Evolutionary conservation across 1,140 invertebrate species (phyloP).

Genomic region (Hyles euphorbiae): DNA sequence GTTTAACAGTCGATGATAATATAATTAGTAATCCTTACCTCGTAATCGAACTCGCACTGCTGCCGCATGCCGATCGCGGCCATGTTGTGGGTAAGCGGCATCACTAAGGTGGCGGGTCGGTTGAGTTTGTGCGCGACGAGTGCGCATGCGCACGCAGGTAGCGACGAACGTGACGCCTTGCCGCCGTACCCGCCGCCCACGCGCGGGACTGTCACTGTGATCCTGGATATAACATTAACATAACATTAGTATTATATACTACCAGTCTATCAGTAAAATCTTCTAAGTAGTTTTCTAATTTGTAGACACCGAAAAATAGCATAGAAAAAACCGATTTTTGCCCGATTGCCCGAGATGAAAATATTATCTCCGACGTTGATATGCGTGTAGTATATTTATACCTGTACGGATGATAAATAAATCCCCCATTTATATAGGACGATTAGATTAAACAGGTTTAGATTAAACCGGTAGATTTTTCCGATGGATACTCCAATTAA

Average conservation of each 20-base stretch:
- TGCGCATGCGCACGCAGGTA: conserved; percentile 57
- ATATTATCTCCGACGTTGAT: too few relatives aligned
- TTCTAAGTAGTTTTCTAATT: too few relatives aligned
- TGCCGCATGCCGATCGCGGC: conserved; percentile 77
- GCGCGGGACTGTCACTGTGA: conserved; percentile 53
- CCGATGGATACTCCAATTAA: too few relatives aligned
- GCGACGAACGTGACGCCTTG: conserved; percentile 52
- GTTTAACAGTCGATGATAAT: not conserved
- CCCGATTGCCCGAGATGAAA: too few relatives aligned
- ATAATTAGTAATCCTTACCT: conserved; percentile 72
- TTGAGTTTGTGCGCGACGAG: conserved; percentile 50
- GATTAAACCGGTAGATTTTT: too few relatives aligned
- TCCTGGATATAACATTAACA: conserved; percentile 28
- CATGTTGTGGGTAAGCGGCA: conserved; percentile 81
- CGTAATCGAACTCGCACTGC: conserved; percentile 76
- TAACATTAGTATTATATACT: not conserved
- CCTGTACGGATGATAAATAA: too few relatives aligned
- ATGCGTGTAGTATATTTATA: too few relatives aligned
- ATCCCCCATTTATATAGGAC: too few relatives aligned
- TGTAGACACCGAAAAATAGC: too few relatives aligned
- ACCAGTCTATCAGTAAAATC: not conserved
- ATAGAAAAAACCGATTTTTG: too few relatives aligned
- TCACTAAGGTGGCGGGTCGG: conserved; percentile 42
- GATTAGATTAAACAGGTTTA: too few relatives aligned
- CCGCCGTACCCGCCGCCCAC: conserved; percentile 64